Base-by-base conservation (phyloP, 1,140 invertebrate genomes). In the Hydropsyche tenuis region DNA sequence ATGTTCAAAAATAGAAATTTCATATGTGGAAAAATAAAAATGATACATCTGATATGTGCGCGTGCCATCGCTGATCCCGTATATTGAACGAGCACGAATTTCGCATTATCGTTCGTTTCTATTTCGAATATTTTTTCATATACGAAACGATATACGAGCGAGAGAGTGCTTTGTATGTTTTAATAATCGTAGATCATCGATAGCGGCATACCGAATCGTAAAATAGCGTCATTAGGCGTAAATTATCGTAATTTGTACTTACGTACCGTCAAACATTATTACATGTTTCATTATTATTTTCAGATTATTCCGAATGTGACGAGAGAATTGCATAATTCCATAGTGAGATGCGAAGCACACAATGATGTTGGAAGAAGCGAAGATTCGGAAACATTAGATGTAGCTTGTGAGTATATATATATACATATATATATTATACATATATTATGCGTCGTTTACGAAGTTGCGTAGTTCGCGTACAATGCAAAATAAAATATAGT, bases 361-460 rank as follows among this genome's bases (percentile, higher is more conserved):
- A 95, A 95, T 81, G 85, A 87, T 16, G 90, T 95, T 16, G 93
- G 93, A 12, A 91, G 90, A 75, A 91, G 90, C 78, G 89, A 92
- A 80, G 90, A 91, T 78, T 91, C 90, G 18, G 88, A 92, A 81
- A 91, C 89, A 0, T 80, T 95, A 69, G 89, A 92, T 80, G 89
- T 94, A 64, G 88, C 88, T 76, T 93, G 92, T 93, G 85, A 92
- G 91, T 88, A 37, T 80, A 37, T 37, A 4, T 37, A 4, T 37
- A 3, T 9, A 37, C 9, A 37, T n/a, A n/a, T n/a, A n/a, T n/a
- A n/a, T n/a, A n/a, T n/a, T n/a, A n/a, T n/a, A n/a, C n/a, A n/a
- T n/a, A n/a, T n/a, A n/a, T n/a, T n/a, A n/a, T n/a, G n/a, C n/a
- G n/a, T n/a, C n/a, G n/a, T n/a, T n/a, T n/a, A n/a, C n/a, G n/a